Conservation (phyloP, 2,888 invertebrate species). For the Papilio protenor region DNA sequence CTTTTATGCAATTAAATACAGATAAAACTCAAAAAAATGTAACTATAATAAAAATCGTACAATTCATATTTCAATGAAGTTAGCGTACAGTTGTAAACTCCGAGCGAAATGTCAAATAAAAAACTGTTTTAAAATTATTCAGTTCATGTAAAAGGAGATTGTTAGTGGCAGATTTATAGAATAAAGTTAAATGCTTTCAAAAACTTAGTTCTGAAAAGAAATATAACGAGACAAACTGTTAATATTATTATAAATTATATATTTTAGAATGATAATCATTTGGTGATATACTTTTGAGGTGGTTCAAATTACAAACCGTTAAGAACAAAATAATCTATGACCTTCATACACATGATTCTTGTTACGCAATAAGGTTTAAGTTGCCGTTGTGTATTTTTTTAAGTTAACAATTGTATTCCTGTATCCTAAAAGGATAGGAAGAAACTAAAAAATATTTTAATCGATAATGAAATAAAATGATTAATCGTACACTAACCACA, state of each 20-base stretch:
- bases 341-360: too few species aligned
- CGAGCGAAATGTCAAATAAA: background rate
- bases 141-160: background rate
- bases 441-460: too few species aligned
- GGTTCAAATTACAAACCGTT: background rate
- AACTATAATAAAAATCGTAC: background rate
- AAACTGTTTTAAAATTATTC: background rate
- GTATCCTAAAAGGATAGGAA: too few species aligned
- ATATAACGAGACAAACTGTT: background rate
- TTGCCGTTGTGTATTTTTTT: too few species aligned
- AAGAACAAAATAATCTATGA: background rate
- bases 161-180: constrained; percentile 3
- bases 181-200: background rate
- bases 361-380: too few species aligned
- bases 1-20: too few species aligned
- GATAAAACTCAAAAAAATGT: background rate
- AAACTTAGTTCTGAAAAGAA: background rate
- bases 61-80: background rate
- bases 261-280: background rate
- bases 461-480: too few species aligned
- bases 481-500: too few species aligned
- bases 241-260: background rate
- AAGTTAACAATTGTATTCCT: too few species aligned
- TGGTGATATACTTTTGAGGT: background rate
- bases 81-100: background rate